Evolutionary conservation across 1,140 invertebrate genomes (phyloP), one percentile per base, ranked within the genome.

Genomic region (Leptinotarsa lineolata): DNA sequence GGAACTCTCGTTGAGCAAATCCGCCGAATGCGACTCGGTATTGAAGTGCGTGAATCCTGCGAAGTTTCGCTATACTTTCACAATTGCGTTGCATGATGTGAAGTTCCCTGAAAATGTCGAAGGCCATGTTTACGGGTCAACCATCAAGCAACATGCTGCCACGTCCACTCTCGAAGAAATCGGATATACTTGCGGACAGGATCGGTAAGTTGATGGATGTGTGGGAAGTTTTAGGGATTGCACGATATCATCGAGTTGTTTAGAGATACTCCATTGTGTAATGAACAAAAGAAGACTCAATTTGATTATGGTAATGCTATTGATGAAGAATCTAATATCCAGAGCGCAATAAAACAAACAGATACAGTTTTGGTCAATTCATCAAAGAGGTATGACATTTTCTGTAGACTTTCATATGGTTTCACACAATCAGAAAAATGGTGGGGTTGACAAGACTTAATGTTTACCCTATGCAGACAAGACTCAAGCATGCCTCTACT

Each of bases 111-210:
- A 22, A 58, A 44, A 30, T 63, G 24, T 30, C 12, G 45, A 22
- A 39, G 44, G 70, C 74, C 68, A 73, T 72, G 46, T 70, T 58
- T 68, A 24, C 54, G 22, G 70, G 65, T 63, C 69, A 59, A 60
- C 54, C 39, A 15, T 39, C n/a, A 24, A 54, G 45, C 13, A 46
- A 24, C 68, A 69, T 69, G 16, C 64, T 58, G 20, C 45, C 54
- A 15, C 12, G 48, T 24, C n/a, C n/a, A 20, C 22, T 68, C 72
- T 72, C 15, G 46, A 69, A 69, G 54, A 48, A 30, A 22, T 13
- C 39, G 46, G 45, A 69, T 69, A 82, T 81, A 78, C 78, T 78
- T 73, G 72, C 79, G 70, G 81, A 82, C 73, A 76, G 79, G 69
- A 82, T 82, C 75, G 81, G 81, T 81, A 76, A 82, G 81, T 81